Base-by-base conservation (phyloP, 2,113 vertebrate species). In the Mastomys natalensis region DNA sequence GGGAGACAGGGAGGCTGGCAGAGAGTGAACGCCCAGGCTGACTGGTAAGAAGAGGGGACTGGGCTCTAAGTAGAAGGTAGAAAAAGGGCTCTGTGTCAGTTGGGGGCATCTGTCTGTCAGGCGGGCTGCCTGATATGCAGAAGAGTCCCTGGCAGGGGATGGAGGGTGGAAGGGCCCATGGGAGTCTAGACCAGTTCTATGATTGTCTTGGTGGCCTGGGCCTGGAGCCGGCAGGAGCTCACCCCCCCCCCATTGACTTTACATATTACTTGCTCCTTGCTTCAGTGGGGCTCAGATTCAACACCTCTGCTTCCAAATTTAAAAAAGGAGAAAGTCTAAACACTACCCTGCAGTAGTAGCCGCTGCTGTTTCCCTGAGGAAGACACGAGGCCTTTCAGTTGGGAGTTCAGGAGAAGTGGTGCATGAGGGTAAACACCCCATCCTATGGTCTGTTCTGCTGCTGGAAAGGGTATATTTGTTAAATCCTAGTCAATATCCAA, bases 401-500 rank as follows among this genome's bases (percentile, higher is more conserved):
- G 90, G 84, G 94, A 62, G 62, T 73, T 72, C n/a, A 64, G 74
- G 62, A 55, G 19, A 73, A 74, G 86, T 76, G 86, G 85, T 45
- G 87, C 19, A 7, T 40, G 76, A 13, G 0, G 53, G 48, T 62
- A 74, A 70, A 64, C 8, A 34, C 85, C 60, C 21, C 21, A 55
- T 89, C 91, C 74, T 9, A 12, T 62, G 86, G 82, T 87, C 8
- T 3, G 26, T 77, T 93, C 77, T 51, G 78, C 90, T 43, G 21
- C 93, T 45, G 87, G 62, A 68, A 96, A 92, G 93, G 86, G 74
- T 89, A 1, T 95, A 77, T 94, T 95, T 95, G 93, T 97, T 97
- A 95, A 97, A 93, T 96, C 93, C 62, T 58, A 74, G 78, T 97
- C 94, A 6, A 97, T 97, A 94, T 90, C 89, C 77, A 90, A 95